Percentiles rank a stretch among this genome's conserved stretches.
Evolutionary conservation across 2,113 vertebrate genomes (phyloP).

Genomic region (Hypocryptadius cinnamomeus): DNA sequence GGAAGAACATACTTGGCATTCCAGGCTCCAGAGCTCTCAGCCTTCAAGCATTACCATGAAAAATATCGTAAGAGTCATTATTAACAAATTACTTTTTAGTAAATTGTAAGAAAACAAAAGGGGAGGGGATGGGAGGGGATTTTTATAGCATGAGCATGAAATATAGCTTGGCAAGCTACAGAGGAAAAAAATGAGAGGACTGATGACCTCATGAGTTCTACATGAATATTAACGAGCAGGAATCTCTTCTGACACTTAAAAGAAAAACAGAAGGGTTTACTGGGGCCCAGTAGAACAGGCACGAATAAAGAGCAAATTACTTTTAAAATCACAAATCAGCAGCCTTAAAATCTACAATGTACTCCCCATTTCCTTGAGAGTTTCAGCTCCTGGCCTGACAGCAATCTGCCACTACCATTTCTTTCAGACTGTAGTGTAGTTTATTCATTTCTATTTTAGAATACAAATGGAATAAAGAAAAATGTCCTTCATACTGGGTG

Average conservation of each 20-base stretch:
- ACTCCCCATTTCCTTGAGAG: background rate
- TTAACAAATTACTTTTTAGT: background rate
- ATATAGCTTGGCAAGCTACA: background rate
- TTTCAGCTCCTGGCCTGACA: background rate
- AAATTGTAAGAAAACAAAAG: background rate
- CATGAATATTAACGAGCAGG: background rate
- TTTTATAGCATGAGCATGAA: background rate
- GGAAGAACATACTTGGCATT: slow-evolving; percentile 44
- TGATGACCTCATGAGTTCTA: background rate
- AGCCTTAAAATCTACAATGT: background rate
- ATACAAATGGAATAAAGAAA: background rate
- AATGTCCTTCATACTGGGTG: background rate
- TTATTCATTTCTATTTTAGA: background rate
- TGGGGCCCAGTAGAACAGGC: background rate
- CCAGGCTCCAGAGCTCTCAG: background rate
- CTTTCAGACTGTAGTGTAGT: background rate
- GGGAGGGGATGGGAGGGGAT: background rate
- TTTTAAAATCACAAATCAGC: background rate
- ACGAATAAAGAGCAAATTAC: background rate
- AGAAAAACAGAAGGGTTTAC: background rate
- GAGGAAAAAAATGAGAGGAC: background rate
- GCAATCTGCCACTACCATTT: background rate
- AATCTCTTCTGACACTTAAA: background rate
- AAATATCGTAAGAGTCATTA: background rate
- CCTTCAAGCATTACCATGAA: background rate